Base-by-base conservation (phyloP, 2,113 vertebrate genomes). In the Athene noctua region DNA sequence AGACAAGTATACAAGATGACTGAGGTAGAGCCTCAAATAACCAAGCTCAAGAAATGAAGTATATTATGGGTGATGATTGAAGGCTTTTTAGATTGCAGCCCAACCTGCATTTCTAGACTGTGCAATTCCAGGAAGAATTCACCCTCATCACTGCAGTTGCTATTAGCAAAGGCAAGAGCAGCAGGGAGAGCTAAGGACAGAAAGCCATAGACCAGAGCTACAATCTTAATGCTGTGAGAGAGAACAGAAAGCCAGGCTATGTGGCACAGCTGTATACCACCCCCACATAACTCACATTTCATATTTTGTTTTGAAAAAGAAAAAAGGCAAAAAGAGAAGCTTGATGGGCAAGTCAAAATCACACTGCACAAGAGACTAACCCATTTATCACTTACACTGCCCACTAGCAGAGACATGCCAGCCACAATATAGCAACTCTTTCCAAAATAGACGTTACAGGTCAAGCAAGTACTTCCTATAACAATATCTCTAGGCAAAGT, bases 141-240 rank as follows among this genome's bases (percentile, higher is more conserved):
- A 40, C 27, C 51, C 6, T 66, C 16, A 38, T 54, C 2, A 0
- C 26, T 4, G 1, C n/a, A 59, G 13, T 2, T 58, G 2, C 47
- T 30, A 52, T 51, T 42, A 44, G 32, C 22, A 63, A 67, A 87
- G 13, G n/a, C 1, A 2, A 72, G 20, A 58, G 44, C 17, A 59
- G 10, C 11, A 13, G 6, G 9, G 9, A 42, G 13, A 59, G 8
- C 36, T 30, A 9, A 8, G 8, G 11, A 12, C 25, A 94, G 42
- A n/a, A 93, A 78, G 29, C 4, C 10, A 8, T 0, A 40, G 27
- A 42, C 4, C 6, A 82, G 49, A 73, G 12, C 13, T 77, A 58
- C 26, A 85, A 32, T 9, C 34, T 10, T 38, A 6, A 13, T 1
- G 3, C 40, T 55, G 16, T 1, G 4, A 73, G 25, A 36, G 7